Base-by-base conservation (phyloP, 2,797 vertebrate species). In the Siniperca scherzeri region DNA sequence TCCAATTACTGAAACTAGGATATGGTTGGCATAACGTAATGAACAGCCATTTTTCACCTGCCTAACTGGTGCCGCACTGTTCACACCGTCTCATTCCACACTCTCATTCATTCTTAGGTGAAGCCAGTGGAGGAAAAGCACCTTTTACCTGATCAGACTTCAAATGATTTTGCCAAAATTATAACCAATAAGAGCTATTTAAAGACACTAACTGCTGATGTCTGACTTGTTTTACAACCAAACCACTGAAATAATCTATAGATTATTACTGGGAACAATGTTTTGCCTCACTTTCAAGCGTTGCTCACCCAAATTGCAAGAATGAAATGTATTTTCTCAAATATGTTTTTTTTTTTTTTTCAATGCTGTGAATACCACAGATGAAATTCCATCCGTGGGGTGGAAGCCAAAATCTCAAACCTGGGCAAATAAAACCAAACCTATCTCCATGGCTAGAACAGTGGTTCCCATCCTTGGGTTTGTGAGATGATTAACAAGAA, bases 31-130 rank as follows among this genome's bases (percentile, higher is more conserved):
- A 71, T 83, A 77, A 86, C 90, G 88, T 93, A 92, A 94, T 94
- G 91, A 93, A 89, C 21, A 88, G 84, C 78, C 90, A 93, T 94
- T 93, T 93, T 90, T 94, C 92, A 93, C 61, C 84, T 87, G 90
- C 89, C 87, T 92, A 89, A 90, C 81, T 64, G 88, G 53, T 40
- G 79, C 78, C 27, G 48, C 81, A 1, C 56, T 21, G 61, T 48
- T 78, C 77, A 70, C 72, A 50, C 59, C 2, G 1, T 60, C 84
- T 87, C 83, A 21, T 56, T 48, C 38, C 12, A 25, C 19, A 1
- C 42, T 53, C 62, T 55, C 30, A 7, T 77, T 75, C 73, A 12
- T 65, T 78, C 77, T 50, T 55, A 61, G 38, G 57, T 72, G 61
- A 72, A 85, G 75, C 14, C 7, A 11, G 21, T 25, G 27, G 50